Evolutionary conservation across 2,888 invertebrate species (phyloP), one percentile per base, ranked within the genome.

Genomic region (Stenodera caucasica): DNA sequence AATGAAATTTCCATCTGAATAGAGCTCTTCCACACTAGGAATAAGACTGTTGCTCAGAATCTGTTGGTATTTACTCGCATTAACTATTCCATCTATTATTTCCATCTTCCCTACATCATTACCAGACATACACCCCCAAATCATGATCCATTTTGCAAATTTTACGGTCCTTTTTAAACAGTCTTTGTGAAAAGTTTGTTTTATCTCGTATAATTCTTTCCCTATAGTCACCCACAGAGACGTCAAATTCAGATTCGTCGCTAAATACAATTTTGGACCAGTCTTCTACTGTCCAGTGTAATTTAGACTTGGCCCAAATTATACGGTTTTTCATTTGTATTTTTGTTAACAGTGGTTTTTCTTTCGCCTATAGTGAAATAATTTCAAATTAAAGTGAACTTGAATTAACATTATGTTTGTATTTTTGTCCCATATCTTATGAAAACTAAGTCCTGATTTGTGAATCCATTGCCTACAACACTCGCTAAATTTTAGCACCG

Each of bases 61-160:
- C n/a, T 53, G 29, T 45, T 58, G 32, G 53, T 58, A 58, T 32
- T 53, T 58, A 15, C 23, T 14, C 11, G 55, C 54, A n/a, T 55
- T 55, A 40, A 59, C 49, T 9, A 29, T 59, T 33, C 32, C 49
- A 55, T 59, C 40, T 30, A 59, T 55, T 23, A 59, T 45, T 21
- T 55, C 18, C 12, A 59, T 3, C 35, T 49, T 55, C 14, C 55
- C 59, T 23, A 55, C 35, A 21, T 49, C 59, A 12, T 33, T 54
- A 14, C 40, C 49, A 14, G 55, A 59, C 55, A 59, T 59, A 18
- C 59, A 55, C 12, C 54, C 55, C 55, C 55, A 59, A 55, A 58
- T 58, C 53, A 58, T 58, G 2, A 53, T 30, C 37, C 53, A 29
- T 6, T 21, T 14, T 30, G 58, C 35, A 15, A 58, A 26, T 26